phyloP scores from a whole-genome alignment of 2,888 invertebrate species.

The Cheilosia grossa region DNA sequence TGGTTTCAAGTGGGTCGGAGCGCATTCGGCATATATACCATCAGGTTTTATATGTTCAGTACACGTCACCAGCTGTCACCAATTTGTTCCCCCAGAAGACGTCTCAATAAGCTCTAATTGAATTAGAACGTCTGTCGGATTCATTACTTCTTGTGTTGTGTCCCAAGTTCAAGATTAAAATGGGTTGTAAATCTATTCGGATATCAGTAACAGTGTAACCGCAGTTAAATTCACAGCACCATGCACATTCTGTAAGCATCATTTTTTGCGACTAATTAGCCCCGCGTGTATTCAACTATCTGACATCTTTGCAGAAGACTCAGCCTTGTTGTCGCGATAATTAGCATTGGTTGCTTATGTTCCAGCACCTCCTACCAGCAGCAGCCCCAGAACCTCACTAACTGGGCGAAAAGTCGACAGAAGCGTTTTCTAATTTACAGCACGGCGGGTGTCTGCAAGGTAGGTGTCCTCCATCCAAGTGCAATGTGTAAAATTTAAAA shows the following conservation, averaged over 20 bases:
- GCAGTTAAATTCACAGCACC: conserved; percentile 8
- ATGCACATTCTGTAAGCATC: conserved; percentile 25
- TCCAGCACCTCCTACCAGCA: not conserved
- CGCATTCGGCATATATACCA: too few relatives aligned
- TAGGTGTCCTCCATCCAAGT: not conserved
- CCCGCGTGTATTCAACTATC: not conserved
- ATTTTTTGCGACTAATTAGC: not conserved
- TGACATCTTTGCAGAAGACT: not conserved
- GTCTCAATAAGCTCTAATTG: not conserved
- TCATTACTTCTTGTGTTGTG: not conserved
- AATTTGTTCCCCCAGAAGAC: not conserved
- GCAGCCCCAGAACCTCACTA: conserved; percentile 1
- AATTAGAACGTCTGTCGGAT: conserved; percentile 11
- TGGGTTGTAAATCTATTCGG: not conserved
- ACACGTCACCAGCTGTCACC: not conserved
- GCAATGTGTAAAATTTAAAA: not conserved
- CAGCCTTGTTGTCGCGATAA: not conserved
- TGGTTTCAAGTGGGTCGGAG: too few relatives aligned
- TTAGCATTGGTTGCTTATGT: not conserved
- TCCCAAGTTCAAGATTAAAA: not conserved
- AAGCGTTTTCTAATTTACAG: conserved; percentile 31
- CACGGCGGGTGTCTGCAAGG: conserved; percentile 25
- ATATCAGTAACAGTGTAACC: not conserved
- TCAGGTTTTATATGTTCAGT: too few relatives aligned
- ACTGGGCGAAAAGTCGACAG: conserved; percentile 32